Evolutionary conservation across 1,140 invertebrate species (phyloP), one percentile per base, ranked within the genome.

Genomic region (Popillia japonica): DNA sequence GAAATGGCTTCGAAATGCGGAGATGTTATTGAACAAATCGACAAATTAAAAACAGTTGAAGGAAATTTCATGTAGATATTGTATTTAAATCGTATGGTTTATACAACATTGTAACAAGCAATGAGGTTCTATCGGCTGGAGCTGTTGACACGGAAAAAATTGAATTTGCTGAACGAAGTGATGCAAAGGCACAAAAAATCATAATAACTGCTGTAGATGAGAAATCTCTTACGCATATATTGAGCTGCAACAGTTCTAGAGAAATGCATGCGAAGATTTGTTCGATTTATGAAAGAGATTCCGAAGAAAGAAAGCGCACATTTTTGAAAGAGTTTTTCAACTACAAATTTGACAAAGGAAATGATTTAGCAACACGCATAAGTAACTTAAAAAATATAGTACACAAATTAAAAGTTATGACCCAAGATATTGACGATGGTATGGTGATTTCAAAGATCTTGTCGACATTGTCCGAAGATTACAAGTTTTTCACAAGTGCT

Each of bases 401-500:
- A 41, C 79, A 83, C 68, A 78, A 80, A n/a, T 74, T 87, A n/a
- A 80, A 82, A 59, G 41, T 78, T 6, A n/a, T 84, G 42, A 81
- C 80, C 44, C 80, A 86, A 76, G 77, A 80, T 27, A 83, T 85
- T 41, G 74, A 80, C 17, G 82, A 85, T 14, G 61, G 75, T n/a
- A 82, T 85, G 79, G 78, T 86, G 7, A 83, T 87, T 0, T 85
- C 83, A 9, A 86, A 86, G 77, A 83, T 86, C 14, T 61, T 86
- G 14, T 83, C 82, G 80, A 82, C 84, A 9, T 64, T 86, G 8
- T 85, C 86, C n/a, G 23, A 78, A 7, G 20, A 72, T 3, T 83
- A 78, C 61, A 80, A 80, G 6, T 82, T 86, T 78, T 88, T 88
- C 77, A 72, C 84, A 0, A 85, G 80, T 68, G 86, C 85, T 0